Evolutionary conservation across 2,888 invertebrate genomes (phyloP).

Genomic region (Sipha maydis): DNA sequence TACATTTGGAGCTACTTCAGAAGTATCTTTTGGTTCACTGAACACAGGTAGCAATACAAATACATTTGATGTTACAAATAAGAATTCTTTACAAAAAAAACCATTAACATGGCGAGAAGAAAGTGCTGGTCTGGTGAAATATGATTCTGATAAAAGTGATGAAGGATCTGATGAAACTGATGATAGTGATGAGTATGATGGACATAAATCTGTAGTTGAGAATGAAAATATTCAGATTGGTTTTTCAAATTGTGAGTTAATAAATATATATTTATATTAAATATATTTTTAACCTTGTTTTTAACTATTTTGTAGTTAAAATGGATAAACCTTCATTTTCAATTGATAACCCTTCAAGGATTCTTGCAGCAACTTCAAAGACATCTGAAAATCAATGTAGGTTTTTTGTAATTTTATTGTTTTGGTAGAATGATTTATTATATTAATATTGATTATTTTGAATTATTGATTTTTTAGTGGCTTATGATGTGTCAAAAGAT

Average conservation of each 20-base stretch:
- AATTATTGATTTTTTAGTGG: not conserved
- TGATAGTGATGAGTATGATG: slow-evolving; percentile 42
- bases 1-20: slow-evolving; percentile 16
- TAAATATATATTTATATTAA: not conserved
- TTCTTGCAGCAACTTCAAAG: not conserved
- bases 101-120: slow-evolving; percentile 58
- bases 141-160: slow-evolving; percentile 59
- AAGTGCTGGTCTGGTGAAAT: slow-evolving; percentile 49
- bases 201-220: slow-evolving; percentile 5
- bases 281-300: not conserved
- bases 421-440: not conserved
- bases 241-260: slow-evolving; percentile 33
- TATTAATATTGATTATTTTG: not conserved
- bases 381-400: slow-evolving; percentile 30
- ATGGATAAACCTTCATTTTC: slow-evolving; percentile 38
- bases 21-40: slow-evolving; percentile 41
- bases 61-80: slow-evolving; percentile 12
- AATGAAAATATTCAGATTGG: slow-evolving; percentile 12
- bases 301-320: slow-evolving; percentile 25
- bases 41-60: not conserved
- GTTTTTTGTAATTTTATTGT: not conserved
- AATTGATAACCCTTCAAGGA: not conserved
- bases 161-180: slow-evolving; percentile 29
- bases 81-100: not conserved
- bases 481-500: not conserved